Evolutionary conservation across 2,888 invertebrate species (phyloP), one percentile per base, ranked within the genome.

Genomic region (Phania funesta): DNA sequence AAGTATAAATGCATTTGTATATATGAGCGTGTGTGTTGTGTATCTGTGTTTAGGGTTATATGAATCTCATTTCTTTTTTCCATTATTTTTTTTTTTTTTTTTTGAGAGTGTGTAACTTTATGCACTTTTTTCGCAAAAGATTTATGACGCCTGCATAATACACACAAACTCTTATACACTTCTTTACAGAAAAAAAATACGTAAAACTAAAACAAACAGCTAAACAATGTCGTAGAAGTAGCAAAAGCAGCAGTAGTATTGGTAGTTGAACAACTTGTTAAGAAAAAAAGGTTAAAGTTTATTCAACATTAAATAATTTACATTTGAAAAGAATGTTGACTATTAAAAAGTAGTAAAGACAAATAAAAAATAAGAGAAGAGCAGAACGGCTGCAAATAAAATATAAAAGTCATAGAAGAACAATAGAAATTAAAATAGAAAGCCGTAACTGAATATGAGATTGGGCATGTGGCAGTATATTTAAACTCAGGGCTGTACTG

Each of bases 71-170:
- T n/a, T n/a, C n/a, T n/a, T n/a, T n/a, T n/a, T n/a, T n/a, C n/a
- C n/a, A n/a, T n/a, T n/a, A n/a, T n/a, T n/a, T 38, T 13, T 38
- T 13, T 35, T 35, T 41, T 41, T n/a, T 16, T 5, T 6, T 11
- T 44, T 7, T 7, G 13, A 18, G 41, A 46, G 7, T 56, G 16
- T 70, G 46, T 16, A 38, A 48, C 60, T 58, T 60, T 60, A 50
- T 71, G 60, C 71, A 71, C 60, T 74, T 65, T 79, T 60, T 68
- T 54, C 4, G 41, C 46, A 67, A 67, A 68, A 80, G 74, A 80
- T 79, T 79, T 79, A 79, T 79, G 79, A 79, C 79, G 79, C 64
- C 79, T 79, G 79, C 79, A 79, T 58, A 80, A 73, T 60, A 50
- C 65, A 68, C 48, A 76, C 77, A 62, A 46, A 77, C 48, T 35